phyloP scores from a whole-genome alignment of 2,797 vertebrate genomes.

The Anabacerthia variegaticeps region DNA sequence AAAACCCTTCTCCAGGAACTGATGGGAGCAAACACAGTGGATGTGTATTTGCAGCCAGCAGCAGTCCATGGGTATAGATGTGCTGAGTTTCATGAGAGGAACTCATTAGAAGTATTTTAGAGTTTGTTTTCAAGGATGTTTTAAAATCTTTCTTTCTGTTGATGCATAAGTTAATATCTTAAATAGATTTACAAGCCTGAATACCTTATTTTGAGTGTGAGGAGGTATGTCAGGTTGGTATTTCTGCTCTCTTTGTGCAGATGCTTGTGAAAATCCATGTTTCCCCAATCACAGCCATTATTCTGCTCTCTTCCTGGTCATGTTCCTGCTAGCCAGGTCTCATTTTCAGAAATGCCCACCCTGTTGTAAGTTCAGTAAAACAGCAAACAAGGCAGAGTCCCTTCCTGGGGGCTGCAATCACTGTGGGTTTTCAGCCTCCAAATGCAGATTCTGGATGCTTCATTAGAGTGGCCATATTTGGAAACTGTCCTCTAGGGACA shows the following conservation, averaged over 20 bases:
- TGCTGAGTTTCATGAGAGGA: not conserved
- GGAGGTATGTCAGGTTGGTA: not conserved
- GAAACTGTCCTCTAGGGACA: not conserved
- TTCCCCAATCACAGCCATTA: accelerated
- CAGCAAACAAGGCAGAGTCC: not conserved
- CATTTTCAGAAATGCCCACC: not conserved
- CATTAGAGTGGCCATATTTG: not conserved
- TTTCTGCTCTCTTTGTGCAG: not conserved
- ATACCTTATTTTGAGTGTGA: not conserved
- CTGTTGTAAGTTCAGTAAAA: not conserved
- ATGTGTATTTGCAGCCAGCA: not conserved
- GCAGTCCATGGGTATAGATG: not conserved
- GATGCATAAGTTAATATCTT: not conserved
- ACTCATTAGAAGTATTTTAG: not conserved
- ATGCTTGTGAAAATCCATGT: not conserved
- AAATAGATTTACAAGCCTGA: not conserved
- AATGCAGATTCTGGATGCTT: not conserved
- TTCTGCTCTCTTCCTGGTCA: not conserved
- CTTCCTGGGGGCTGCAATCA: not conserved
- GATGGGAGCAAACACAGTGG: not conserved
- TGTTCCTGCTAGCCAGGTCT: not conserved
- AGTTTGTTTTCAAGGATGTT: not conserved
- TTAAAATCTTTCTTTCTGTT: not conserved
- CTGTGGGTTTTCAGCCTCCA: not conserved
- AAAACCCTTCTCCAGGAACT: slow-evolving; percentile 2